Evolutionary conservation across 2,888 invertebrate species (phyloP), one percentile per base, ranked within the genome.

Genomic region (Drosophila paranaensis): DNA sequence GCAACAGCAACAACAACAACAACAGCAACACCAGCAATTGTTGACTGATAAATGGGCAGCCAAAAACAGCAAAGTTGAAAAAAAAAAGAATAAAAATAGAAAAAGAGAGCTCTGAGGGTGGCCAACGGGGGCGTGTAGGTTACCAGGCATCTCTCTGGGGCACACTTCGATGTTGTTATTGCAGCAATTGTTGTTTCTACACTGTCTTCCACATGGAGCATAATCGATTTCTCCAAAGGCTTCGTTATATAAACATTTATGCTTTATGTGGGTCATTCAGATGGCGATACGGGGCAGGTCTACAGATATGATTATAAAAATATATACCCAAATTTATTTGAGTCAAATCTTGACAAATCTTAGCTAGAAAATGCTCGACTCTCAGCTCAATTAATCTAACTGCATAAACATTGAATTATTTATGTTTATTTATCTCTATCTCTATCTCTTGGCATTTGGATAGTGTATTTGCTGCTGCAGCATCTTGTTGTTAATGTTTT

Each of bases 31-130:
- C 51, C 66, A 71, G 25, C 39, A 77, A 68, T 64, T 56, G 61
- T 56, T 73, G 75, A 78, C 87, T 84, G 87, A 84, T 75, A 87
- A 84, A 84, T 83, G 83, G 76, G 70, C 80, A 75, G 60, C 57
- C 74, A 61, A 68, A 78, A 75, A 67, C 55, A 61, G 68, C 53
- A 27, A 62, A 65, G 57, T 54, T 45, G 39, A 33, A 33, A 42
- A 42, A 42, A 42, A 42, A 42, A 50, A 16, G 8, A 50, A 50
- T 60, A 63, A 33, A 75, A 35, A 64, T 58, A 25, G 48, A 45
- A n/a, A 64, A 37, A 27, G 45, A 25, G 20, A 27, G 27, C 27
- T 5, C n/a, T 57, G 20, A 37, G 46, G 57, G 20, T 25, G 42
- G 51, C 40, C 45, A 16, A 16, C 2, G 48, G 35, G 54, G 48